Conservation (phyloP, 2,113 vertebrate genomes). For the Phocoena sinus region DNA sequence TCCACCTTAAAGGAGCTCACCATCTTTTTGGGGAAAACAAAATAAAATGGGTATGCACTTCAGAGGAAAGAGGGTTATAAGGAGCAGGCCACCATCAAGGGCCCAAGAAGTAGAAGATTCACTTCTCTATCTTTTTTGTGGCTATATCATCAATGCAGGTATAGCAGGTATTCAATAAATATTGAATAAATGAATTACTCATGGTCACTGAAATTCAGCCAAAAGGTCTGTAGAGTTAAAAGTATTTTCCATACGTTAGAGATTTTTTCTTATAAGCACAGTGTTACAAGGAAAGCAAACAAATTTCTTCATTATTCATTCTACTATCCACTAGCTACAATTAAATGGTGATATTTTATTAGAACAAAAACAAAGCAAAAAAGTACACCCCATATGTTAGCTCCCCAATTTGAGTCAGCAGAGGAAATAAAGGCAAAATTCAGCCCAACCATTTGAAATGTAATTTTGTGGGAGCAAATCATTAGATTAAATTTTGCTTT, state of each 20-base stretch:
- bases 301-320: neutral
- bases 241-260: neutral
- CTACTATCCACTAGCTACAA: neutral
- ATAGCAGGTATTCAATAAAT: neutral
- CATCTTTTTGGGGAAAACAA: neutral
- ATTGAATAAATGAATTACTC: neutral
- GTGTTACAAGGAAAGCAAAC: conserved; percentile 5
- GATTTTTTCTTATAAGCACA: conserved; percentile 20
- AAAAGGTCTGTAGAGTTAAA: neutral
- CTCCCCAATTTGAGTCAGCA: neutral
- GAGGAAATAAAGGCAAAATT: conserved; percentile 32
- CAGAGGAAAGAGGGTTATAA: neutral
- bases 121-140: neutral
- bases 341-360: neutral
- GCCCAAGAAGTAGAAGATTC: neutral
- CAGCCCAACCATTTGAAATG: neutral
- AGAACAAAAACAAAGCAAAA: conserved; percentile 38
- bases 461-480: neutral
- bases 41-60: neutral
- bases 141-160: neutral
- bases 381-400: neutral
- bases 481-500: conserved; percentile 10
- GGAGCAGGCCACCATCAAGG: neutral
- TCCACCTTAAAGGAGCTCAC: neutral
- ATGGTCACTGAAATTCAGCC: neutral